Conservation (phyloP, 2,888 invertebrate genomes). For the Atethmia centrago region DNA sequence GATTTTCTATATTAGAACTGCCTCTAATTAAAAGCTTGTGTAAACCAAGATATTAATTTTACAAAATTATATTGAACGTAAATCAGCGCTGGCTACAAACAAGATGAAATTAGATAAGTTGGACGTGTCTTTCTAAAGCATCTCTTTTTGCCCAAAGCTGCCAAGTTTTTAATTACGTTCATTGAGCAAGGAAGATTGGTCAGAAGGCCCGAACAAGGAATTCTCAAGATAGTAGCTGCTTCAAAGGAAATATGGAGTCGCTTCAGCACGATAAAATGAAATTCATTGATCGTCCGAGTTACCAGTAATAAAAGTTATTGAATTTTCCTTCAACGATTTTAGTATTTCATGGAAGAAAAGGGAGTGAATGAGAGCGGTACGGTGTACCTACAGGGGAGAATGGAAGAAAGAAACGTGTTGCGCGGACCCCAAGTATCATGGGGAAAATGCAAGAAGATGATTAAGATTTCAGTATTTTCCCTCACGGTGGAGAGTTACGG, state of each 20-base stretch:
- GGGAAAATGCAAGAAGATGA: not conserved
- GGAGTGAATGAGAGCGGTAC: not conserved
- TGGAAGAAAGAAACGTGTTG: not conserved
- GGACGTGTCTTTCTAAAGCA: conserved; percentile 50
- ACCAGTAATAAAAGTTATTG: not conserved
- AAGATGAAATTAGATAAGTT: conserved; percentile 63
- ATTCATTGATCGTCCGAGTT: not conserved
- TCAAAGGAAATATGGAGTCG: not conserved
- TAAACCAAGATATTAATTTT: conserved; percentile 13
- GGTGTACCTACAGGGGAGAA: not conserved
- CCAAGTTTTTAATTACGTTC: conserved; percentile 70
- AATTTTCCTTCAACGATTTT: not conserved
- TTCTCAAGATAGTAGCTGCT: not conserved
- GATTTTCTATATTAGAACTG: not conserved
- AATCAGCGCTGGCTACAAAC: conserved; percentile 33
- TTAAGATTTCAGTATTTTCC: not conserved
- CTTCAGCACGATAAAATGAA: not conserved
- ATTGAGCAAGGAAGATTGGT: not conserved
- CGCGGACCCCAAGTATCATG: not conserved
- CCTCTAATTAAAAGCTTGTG: conserved; percentile 21
- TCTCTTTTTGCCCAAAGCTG: conserved; percentile 48
- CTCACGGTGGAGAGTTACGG: not conserved
- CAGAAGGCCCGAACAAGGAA: conserved; percentile 29
- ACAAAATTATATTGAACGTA: conserved; percentile 43
- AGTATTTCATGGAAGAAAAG: not conserved